A percentile compares a stretch with the other conserved stretches of the same genome.
These are phyloP conservation scores for Trogon melanurus DNA, from an alignment of 2,113 vertebrate species.

Conservation along the genomic window DNA sequence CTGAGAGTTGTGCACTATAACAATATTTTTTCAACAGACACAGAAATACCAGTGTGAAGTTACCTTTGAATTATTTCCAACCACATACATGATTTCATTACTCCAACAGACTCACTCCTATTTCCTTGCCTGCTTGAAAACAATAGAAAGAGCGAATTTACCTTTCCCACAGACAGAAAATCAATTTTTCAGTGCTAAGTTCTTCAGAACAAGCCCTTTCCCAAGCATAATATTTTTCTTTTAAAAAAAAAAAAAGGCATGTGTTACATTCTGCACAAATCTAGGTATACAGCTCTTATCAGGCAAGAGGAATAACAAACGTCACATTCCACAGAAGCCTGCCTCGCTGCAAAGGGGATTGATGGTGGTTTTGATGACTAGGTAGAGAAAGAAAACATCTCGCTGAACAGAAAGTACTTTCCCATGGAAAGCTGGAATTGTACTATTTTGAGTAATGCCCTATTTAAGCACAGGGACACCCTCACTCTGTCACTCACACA, in stretches of 20 bases:
- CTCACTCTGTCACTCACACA: slow-evolving; percentile 53
- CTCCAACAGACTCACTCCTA: background rate
- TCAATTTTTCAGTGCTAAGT: background rate
- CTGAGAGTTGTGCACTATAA: background rate
- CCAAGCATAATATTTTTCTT: background rate
- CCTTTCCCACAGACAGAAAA: background rate
- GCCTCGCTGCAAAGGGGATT: slow-evolving; percentile 49
- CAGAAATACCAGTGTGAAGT: background rate
- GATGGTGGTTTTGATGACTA: slow-evolving; percentile 67
- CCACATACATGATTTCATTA: background rate
- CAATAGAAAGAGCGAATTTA: background rate
- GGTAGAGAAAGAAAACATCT: slow-evolving; percentile 68
- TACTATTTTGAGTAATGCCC: slow-evolving; percentile 68
- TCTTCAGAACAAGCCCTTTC: background rate
- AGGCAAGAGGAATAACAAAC: slow-evolving; percentile 20
- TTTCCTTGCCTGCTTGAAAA: background rate
- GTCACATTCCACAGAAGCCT: slow-evolving; percentile 42
- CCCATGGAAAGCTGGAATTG: slow-evolving; percentile 62
- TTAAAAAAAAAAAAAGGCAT: background rate
- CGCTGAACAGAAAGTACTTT: slow-evolving; percentile 70
- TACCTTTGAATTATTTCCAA: background rate
- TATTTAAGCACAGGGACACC: slow-evolving; percentile 66
- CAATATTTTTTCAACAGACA: background rate
- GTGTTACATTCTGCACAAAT: background rate
- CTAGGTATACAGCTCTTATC: slow-evolving; percentile 29